phyloP scores from a whole-genome alignment of 2,113 vertebrate species.

The Callocephalon fimbriatum region DNA sequence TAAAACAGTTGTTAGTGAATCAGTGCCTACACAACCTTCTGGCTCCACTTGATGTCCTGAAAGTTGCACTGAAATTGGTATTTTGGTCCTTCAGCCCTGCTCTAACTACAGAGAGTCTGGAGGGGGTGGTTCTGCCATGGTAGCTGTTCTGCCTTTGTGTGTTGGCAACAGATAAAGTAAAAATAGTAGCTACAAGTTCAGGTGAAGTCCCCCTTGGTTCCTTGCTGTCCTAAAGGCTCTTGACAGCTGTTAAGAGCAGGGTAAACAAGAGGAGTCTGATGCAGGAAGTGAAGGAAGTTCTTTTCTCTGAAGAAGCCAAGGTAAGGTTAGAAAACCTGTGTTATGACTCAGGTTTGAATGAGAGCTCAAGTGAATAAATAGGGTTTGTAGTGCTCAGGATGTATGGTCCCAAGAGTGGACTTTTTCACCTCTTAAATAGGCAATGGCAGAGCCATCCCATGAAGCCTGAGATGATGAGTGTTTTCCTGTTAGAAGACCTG shows the following conservation, averaged over 20 bases:
- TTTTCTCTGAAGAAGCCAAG: background rate
- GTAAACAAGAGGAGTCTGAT: background rate
- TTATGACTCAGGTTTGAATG: background rate
- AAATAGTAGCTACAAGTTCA: background rate
- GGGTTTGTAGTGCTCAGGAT: background rate
- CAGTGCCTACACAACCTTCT: background rate
- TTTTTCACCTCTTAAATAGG: background rate
- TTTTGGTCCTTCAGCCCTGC: background rate
- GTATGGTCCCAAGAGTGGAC: too few species aligned
- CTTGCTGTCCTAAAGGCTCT: background rate
- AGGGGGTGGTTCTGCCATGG: background rate
- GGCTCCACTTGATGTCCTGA: background rate
- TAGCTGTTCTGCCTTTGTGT: background rate
- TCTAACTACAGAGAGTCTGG: background rate
- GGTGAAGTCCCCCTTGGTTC: background rate
- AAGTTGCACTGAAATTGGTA: background rate
- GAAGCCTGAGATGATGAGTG: background rate
- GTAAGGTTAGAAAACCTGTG: background rate
- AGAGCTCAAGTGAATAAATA: background rate
- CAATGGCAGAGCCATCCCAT: background rate
- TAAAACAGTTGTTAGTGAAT: background rate
- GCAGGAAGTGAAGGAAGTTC: background rate
- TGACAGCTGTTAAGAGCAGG: background rate
- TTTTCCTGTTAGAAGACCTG: background rate
- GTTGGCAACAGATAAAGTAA: background rate